These are phyloP conservation scores for Virgularia gustaviana DNA, from an alignment of 92 coral and sea anemone species.

Conservation along the genomic window DNA sequence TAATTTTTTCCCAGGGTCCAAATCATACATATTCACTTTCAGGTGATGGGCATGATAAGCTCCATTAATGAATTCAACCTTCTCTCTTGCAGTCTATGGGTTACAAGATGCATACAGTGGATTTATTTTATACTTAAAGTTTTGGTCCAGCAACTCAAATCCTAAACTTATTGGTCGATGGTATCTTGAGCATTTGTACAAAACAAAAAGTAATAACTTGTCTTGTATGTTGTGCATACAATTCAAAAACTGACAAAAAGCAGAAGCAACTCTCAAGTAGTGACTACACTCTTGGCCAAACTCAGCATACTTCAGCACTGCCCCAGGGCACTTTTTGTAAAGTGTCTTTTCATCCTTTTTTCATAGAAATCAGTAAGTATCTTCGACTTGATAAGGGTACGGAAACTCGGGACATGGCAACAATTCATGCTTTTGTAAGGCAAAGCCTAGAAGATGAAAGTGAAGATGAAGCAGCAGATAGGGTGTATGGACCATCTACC, in stretches of 20 bases:
- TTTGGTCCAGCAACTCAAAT: slow-evolving; percentile 51
- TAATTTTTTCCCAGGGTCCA: slow-evolving; percentile 45
- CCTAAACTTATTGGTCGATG: slow-evolving; percentile 57
- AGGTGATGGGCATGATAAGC: slow-evolving; percentile 59
- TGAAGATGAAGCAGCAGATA: no score
- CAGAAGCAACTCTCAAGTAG: no score
- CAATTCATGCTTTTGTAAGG: slow-evolving; percentile 1
- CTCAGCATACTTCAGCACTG: no score
- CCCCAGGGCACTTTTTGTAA: no score
- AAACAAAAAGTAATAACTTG: slow-evolving; percentile 26
- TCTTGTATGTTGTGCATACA: not conserved
- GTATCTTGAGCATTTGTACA: slow-evolving; percentile 49
- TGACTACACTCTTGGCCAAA: no score
- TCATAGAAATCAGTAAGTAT: not conserved
- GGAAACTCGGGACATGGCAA: not conserved
- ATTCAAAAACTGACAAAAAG: no score
- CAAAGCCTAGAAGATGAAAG: no score
- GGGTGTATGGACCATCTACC: no score
- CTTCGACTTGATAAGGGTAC: not conserved
- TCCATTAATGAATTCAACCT: slow-evolving; percentile 46
- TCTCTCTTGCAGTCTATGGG: slow-evolving; percentile 61
- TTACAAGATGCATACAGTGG: slow-evolving; percentile 62
- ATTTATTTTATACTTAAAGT: slow-evolving; percentile 39
- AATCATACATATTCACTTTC: slow-evolving; percentile 56
- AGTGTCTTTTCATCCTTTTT: not conserved